Percentiles rank a stretch among this genome's conserved stretches.
These are phyloP conservation scores for Ptychobarbus kaznakovi DNA, from an alignment of 2,797 vertebrate genomes.

Conservation along the genomic window DNA sequence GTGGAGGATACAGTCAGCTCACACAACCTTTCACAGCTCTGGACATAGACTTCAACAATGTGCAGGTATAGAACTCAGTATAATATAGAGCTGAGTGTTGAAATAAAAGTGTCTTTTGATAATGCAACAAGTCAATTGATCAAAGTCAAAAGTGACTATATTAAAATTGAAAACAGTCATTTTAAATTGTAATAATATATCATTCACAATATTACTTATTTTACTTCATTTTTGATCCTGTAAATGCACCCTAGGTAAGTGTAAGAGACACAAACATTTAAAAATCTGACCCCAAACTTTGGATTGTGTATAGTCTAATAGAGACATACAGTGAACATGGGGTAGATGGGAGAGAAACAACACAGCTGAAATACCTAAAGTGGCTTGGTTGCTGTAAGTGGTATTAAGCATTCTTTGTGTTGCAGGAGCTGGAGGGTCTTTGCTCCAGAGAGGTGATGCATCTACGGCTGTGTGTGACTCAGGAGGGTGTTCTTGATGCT, in stretches of 20 bases:
- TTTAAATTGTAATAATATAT: neutral
- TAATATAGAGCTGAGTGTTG: neutral
- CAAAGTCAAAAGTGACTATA: neutral
- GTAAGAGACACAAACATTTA: neutral
- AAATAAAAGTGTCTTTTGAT: neutral
- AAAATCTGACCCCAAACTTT: neutral
- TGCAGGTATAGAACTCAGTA: conserved; percentile 79
- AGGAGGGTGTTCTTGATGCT: conserved; percentile 87
- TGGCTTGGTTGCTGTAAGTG: neutral
- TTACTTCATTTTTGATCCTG: neutral
- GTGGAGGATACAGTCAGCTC: conserved; percentile 87
- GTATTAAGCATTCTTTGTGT: neutral
- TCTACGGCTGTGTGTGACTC: conserved; percentile 77
- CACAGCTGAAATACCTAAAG: no score
- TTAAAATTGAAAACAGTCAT: neutral
- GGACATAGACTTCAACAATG: conserved; percentile 89
- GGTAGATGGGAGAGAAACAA: neutral
- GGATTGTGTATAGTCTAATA: neutral
- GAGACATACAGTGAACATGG: neutral
- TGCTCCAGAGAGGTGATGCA: conserved; percentile 79
- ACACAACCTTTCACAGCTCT: conserved; percentile 88
- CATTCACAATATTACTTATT: neutral
- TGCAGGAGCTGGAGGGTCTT: conserved; percentile 91
- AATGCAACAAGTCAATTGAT: neutral
- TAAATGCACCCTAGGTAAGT: neutral